Conservation (phyloP, 2,797 vertebrate genomes). For the Pseudochaenichthys georgianus region DNA sequence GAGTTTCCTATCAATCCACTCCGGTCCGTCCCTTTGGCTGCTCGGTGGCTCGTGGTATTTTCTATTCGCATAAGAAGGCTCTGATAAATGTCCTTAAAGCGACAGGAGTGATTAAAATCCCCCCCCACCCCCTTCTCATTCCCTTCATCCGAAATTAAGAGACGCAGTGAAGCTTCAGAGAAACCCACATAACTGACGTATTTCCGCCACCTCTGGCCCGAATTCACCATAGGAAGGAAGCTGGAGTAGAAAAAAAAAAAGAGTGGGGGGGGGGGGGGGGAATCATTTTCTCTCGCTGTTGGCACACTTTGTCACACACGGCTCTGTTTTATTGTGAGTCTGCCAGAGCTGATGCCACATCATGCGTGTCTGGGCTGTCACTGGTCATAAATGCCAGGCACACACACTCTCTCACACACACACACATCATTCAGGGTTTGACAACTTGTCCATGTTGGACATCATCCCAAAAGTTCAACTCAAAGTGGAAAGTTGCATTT, state of each 20-base stretch:
- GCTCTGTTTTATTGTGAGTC: conserved; percentile 61
- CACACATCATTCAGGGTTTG: conserved; percentile 55
- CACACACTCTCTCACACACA: conserved; percentile 4
- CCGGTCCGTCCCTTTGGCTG: conserved; percentile 71
- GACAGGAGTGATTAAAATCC: conserved; percentile 87
- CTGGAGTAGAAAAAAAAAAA: conserved; percentile 67
- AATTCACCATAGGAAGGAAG: conserved; percentile 86
- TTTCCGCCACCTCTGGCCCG: conserved; percentile 86
- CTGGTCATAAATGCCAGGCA: conserved; percentile 44
- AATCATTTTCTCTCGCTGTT: conserved; percentile 41
- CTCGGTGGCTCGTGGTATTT: conserved; percentile 79
- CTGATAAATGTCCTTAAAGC: conserved; percentile 90
- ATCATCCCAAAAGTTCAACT: neutral
- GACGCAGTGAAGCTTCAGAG: conserved; percentile 79
- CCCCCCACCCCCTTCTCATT: conserved; percentile 53
- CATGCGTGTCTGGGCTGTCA: conserved; percentile 60
- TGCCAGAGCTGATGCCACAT: conserved; percentile 63
- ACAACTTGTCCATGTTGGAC: conserved; percentile 57
- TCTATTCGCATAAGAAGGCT: conserved; percentile 84
- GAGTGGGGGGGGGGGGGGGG: neutral
- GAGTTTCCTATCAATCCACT: conserved; percentile 83
- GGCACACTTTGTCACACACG: conserved; percentile 66
- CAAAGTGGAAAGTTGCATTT: conserved; percentile 39
- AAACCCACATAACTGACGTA: conserved; percentile 85
- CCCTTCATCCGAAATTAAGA: conserved; percentile 80